Evolutionary conservation across 2,888 invertebrate species (phyloP).

Genomic region (Scaptodrosophila latifasciaeformis): DNA sequence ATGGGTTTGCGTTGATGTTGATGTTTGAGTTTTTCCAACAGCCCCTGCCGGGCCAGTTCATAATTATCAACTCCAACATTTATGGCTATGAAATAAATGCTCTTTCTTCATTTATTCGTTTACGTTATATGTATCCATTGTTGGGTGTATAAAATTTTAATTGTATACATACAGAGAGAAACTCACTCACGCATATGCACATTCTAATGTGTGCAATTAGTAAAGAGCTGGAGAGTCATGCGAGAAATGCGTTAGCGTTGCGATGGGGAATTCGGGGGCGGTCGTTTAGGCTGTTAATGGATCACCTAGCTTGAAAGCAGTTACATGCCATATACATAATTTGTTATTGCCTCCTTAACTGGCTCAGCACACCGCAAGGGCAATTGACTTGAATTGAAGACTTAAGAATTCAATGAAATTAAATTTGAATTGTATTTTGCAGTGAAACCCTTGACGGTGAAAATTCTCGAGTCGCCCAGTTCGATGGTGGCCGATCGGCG

Average conservation of each 20-base stretch:
- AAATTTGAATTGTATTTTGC: conserved; percentile 20
- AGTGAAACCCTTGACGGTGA: conserved; percentile 90
- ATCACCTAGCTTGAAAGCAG: too few relatives aligned
- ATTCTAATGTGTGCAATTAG: not conserved
- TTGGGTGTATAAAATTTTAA: conserved; percentile 36
- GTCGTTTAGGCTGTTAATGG: not conserved
- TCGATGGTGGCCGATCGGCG: conserved; percentile 88
- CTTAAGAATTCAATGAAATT: not conserved
- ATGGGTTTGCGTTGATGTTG: too few relatives aligned
- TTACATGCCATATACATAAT: too few relatives aligned
- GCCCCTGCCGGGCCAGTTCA: not conserved
- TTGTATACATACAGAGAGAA: conserved; percentile 13
- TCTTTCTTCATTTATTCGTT: too few relatives aligned
- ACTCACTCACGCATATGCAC: not conserved
- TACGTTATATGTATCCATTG: not conserved
- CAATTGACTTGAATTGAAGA: too few relatives aligned
- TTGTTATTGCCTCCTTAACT: not conserved
- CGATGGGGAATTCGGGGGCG: not conserved
- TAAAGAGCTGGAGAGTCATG: not conserved
- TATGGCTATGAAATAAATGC: not conserved
- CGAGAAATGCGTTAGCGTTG: not conserved
- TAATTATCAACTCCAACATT: conserved; percentile 10
- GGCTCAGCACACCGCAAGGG: too few relatives aligned
- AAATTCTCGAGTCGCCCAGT: conserved; percentile 82
- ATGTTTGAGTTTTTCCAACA: not conserved